Base-by-base conservation (phyloP, 2,888 invertebrate species). In the Leistus spinibarbis region DNA sequence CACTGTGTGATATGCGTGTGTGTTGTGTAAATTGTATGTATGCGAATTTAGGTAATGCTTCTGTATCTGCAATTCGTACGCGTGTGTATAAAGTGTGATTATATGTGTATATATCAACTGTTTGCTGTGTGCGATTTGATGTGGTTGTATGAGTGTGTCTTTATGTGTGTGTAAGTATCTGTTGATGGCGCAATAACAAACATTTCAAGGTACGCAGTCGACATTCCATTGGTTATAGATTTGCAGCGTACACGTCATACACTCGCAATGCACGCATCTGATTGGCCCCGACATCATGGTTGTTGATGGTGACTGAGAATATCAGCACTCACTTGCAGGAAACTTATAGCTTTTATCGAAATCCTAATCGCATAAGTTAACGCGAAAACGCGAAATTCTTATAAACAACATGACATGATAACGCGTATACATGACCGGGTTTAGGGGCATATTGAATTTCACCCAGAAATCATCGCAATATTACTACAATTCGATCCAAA, bases 211-310 rank as follows among this genome's bases (percentile, higher is more conserved):
- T 71, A 71, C 71, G 40, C 71, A 40, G 54, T 54, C 56, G 40
- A 67, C 62, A 60, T 67, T 66, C 67, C 73, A 73, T 73, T 73
- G 73, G 73, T 73, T 63, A 57, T 66, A 72, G 72, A 72, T 72
- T 65, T 19, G 72, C 69, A 17, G 40, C 27, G 56, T 27, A 60
- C 69, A 27, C 70, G 63, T 62, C 62, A 63, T 23, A 53, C 70
- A 23, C 70, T 23, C 54, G 63, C 53, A 54, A 54, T 56, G 22
- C 70, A 64, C 63, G 70, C 70, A 70, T 70, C 53, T 70, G 70
- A 70, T 70, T 70, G 70, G 70, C 40, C 70, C 63, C n/a, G 70
- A 54, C 70, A 63, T 70, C 70, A 63, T 62, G 53, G 54, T 63
- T 70, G 9, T 17, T 16, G 20, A 9, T 20, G 16, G 57, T 19